These are phyloP conservation scores for Drosophila sturtevanti DNA, from an alignment of 1,140 invertebrate genomes.

Conservation along the genomic window DNA sequence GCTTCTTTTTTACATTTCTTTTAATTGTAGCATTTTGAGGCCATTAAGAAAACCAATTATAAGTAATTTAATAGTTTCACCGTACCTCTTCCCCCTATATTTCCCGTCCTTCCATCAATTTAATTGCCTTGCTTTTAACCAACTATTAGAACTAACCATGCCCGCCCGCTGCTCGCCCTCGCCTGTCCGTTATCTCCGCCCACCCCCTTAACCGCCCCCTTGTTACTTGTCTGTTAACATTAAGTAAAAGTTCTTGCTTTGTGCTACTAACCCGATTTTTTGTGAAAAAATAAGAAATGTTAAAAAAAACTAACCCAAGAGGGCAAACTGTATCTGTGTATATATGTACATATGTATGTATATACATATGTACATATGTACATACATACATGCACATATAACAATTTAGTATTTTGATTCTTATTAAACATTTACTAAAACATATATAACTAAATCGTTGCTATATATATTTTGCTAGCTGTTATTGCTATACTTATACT, in stretches of 20 bases:
- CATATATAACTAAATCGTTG: slow-evolving; percentile 36
- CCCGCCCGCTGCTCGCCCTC: neutral
- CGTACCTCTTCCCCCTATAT: slow-evolving; percentile 8
- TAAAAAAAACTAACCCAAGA: slow-evolving; percentile 28
- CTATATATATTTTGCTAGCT: slow-evolving; percentile 54
- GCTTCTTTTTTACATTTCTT: slow-evolving; percentile 37
- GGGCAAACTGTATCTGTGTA: slow-evolving; percentile 25
- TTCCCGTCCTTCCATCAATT: neutral
- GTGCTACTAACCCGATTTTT: slow-evolving; percentile 56
- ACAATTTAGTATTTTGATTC: slow-evolving; percentile 15
- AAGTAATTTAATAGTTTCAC: slow-evolving; percentile 40
- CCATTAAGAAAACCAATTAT: slow-evolving; percentile 44
- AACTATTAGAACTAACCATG: slow-evolving; percentile 7
- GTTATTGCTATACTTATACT: slow-evolving; percentile 37
- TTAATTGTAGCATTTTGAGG: slow-evolving; percentile 36
- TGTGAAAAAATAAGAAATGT: no score
- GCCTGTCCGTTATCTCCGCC: slow-evolving; percentile 1
- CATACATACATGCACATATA: no score
- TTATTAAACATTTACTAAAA: neutral
- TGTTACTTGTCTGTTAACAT: slow-evolving; percentile 42
- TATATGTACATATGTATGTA: slow-evolving; percentile 23
- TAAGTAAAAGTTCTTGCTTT: slow-evolving; percentile 22
- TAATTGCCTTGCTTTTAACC: slow-evolving; percentile 25
- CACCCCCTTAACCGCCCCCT: neutral
- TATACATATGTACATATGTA: slow-evolving; percentile 31